Evolutionary conservation across 2,888 invertebrate genomes (phyloP).

Genomic region (Diaprepes abbreviatus): DNA sequence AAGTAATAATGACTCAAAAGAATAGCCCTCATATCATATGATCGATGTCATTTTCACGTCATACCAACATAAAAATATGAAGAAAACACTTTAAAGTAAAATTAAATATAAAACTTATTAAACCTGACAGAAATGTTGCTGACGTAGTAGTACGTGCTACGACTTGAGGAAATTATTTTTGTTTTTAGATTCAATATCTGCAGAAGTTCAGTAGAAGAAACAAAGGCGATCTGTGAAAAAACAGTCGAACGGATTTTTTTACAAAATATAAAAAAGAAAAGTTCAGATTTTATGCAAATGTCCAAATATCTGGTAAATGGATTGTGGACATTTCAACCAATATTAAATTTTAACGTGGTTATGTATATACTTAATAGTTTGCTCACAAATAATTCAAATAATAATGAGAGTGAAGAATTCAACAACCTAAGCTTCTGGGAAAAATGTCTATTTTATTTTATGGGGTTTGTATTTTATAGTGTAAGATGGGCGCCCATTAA

Average conservation of each 20-base stretch:
- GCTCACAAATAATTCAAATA: constrained; percentile 13
- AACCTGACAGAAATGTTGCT: no score
- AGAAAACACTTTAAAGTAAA: no score
- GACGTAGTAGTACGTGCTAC: no score
- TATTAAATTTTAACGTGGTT: constrained; percentile 36
- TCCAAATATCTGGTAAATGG: constrained; percentile 76
- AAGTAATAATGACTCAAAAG: no score
- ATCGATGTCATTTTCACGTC: no score
- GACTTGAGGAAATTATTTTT: no score
- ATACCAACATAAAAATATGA: no score
- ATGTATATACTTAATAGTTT: constrained; percentile 23
- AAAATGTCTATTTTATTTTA: constrained; percentile 27
- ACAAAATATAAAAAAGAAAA: constrained; percentile 74
- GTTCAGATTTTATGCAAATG: constrained; percentile 77
- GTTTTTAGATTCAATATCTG: constrained; percentile 81
- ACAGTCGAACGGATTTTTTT: constrained; percentile 74
- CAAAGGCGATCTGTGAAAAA: constrained; percentile 73
- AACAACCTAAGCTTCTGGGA: constrained; percentile 27
- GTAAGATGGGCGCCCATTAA: constrained; percentile 38
- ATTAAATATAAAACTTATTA: no score
- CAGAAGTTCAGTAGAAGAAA: constrained; percentile 74
- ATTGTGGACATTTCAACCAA: constrained; percentile 61
- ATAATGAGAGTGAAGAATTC: constrained; percentile 21
- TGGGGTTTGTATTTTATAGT: constrained; percentile 7
- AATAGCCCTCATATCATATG: no score